Conservation (phyloP, 1,140 invertebrate genomes). For the Arctopsyche grandis region DNA sequence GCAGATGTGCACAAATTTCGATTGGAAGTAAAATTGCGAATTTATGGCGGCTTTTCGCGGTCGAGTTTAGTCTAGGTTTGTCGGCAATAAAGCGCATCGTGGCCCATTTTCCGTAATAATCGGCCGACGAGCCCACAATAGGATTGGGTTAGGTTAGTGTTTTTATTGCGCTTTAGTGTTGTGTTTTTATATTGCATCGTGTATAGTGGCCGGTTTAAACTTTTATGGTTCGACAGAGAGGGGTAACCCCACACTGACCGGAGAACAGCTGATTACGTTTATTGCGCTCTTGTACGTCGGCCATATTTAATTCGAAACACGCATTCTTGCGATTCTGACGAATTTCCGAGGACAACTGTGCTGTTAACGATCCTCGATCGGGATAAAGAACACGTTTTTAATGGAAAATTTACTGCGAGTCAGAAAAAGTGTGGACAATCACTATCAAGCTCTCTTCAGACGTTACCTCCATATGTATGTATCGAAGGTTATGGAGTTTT, state of each 20-base stretch:
- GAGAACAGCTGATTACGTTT: slow-evolving; percentile 45
- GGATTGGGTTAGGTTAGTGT: slow-evolving; percentile 48
- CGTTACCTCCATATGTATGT: too few species aligned
- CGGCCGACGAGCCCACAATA: slow-evolving; percentile 30
- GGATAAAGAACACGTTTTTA: too few species aligned
- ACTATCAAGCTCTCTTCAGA: too few species aligned
- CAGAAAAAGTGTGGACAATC: too few species aligned
- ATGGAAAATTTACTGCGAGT: too few species aligned
- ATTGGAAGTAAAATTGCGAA: background rate
- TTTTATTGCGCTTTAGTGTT: slow-evolving; percentile 44
- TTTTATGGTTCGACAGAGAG: slow-evolving; percentile 38
- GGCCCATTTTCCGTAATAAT: slow-evolving; percentile 36
- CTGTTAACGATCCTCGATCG: too few species aligned
- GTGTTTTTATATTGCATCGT: slow-evolving; percentile 44
- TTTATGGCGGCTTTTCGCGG: slow-evolving; percentile 1
- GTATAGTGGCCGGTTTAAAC: slow-evolving; percentile 46
- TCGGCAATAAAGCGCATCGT: slow-evolving; percentile 32
- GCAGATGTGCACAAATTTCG: background rate
- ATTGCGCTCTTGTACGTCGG: slow-evolving; percentile 34
- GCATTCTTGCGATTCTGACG: too few species aligned
- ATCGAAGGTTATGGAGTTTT: too few species aligned
- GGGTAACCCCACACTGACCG: background rate
- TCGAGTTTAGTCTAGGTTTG: background rate
- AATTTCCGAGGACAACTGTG: too few species aligned
- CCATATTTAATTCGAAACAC: background rate